Evolutionary conservation across 2,888 invertebrate genomes (phyloP), one percentile per base, ranked within the genome.

Genomic region (Calameuta pallipes): DNA sequence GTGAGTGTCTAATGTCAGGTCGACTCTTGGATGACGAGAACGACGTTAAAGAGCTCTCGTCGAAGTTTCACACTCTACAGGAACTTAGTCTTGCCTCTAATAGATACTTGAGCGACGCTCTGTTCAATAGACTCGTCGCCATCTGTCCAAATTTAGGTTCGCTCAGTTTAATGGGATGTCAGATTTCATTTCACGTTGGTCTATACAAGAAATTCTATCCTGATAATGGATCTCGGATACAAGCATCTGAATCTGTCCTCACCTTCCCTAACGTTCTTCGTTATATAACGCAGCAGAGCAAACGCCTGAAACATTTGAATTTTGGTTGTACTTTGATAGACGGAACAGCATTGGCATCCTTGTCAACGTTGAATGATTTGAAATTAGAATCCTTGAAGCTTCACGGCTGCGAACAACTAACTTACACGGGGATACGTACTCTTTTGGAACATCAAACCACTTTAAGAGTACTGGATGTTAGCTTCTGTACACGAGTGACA

Each of bases 1-100:
- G 95, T 85, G 95, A 95, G 79, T 92, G 96, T 33, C 94, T 96
- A 81, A 96, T 96, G 95, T 94, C 95, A 2, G 96, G 96, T 3
- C 93, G 94, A 23, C 92, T 96, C 70, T 88, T 96, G 70, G 95
- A 95, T 85, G 93, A 93, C 41, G 92, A 93, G 75, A 92, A 93
- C 15, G 94, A 95, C 83, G 92, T 93, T 1, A 91, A 93, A 69
- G 86, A 92, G 74, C 89, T 92, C 23, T 82, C 83, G 4, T 88
- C 92, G 68, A 92, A 92, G 75, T 92, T 94, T 33, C 91, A 92
- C 79, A 93, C 93, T 81, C 91, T 96, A 15, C 93, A 92, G 80
- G 92, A 92, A 76, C 91, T 96, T 35, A 94, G 94, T 78, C 90
- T 96, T 78, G 93, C 94, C 33, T 94, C 94, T 69, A 95, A 96